Evolutionary conservation across 30 jellyfish, hydroid and myxozoan genomes (phyloP).

Genomic region (Hydractinia echinata): DNA sequence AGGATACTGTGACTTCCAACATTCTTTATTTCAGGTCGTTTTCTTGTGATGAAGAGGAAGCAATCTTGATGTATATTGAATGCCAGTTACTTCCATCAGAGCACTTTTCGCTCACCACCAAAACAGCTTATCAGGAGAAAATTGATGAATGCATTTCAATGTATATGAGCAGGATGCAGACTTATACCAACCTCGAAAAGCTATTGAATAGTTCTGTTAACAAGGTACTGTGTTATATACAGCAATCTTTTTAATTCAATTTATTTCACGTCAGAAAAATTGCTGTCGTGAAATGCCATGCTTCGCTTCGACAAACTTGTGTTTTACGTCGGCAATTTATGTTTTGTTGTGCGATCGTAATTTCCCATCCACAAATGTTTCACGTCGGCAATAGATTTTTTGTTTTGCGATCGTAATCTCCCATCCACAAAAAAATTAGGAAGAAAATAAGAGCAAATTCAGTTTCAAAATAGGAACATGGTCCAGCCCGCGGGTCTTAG

Average conservation of each 20-base stretch:
- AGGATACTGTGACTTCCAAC: not conserved
- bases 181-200: conserved; percentile 1
- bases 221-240: not conserved
- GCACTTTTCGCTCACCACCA: not conserved
- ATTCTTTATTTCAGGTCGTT: conserved; percentile 44
- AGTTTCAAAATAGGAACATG: too few species aligned
- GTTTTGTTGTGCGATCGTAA: too few species aligned
- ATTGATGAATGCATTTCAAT: conserved; percentile 24
- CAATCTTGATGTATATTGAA: conserved; percentile 46
- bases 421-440: too few species aligned
- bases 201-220: conserved; percentile 12
- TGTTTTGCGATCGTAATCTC: too few species aligned
- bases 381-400: too few species aligned
- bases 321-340: too few species aligned
- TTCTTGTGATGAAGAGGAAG: conserved; percentile 55
- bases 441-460: too few species aligned
- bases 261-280: too few species aligned
- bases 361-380: too few species aligned
- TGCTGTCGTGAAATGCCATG: too few species aligned
- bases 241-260: not conserved
- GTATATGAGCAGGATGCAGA: not conserved
- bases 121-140: conserved; percentile 18
- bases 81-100: conserved; percentile 26
- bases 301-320: too few species aligned
- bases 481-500: too few species aligned